These are phyloP conservation scores for Apamea crenata DNA, from an alignment of 2,888 invertebrate species.

Conservation along the genomic window DNA sequence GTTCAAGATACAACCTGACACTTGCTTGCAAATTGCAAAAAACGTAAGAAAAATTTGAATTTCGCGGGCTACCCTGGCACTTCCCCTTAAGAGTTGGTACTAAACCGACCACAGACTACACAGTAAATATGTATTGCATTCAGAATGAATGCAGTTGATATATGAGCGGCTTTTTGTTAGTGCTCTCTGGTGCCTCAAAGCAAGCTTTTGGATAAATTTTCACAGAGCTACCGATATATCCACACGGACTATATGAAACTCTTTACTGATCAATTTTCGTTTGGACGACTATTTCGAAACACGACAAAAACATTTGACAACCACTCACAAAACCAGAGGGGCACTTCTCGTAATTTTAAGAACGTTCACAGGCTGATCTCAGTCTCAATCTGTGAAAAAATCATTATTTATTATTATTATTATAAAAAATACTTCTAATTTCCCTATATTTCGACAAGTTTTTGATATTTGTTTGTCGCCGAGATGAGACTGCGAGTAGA, in stretches of 20 bases:
- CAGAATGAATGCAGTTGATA: conserved; percentile 28
- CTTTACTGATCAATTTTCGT: neutral
- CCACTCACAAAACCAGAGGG: neutral
- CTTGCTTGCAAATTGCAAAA: too few species aligned
- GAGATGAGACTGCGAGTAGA: too few species aligned
- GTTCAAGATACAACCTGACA: too few species aligned
- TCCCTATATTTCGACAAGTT: too few species aligned
- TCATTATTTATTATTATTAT: too few species aligned
- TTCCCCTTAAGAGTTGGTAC: neutral
- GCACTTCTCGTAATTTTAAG: too few species aligned
- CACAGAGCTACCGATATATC: neutral
- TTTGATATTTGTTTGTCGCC: too few species aligned
- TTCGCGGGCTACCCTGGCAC: too few species aligned
- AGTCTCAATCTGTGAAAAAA: too few species aligned
- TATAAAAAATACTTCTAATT: too few species aligned
- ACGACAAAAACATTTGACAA: conserved; percentile 5
- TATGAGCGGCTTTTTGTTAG: conserved; percentile 37
- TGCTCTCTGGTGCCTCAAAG: conserved; percentile 32
- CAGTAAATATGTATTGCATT: conserved; percentile 25
- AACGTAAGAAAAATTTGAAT: too few species aligned
- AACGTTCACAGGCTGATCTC: too few species aligned
- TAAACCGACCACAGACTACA: neutral
- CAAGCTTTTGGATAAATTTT: conserved; percentile 10
- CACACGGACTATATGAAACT: conserved; percentile 5
- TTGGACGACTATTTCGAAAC: conserved; percentile 1